Conservation (phyloP, 2,888 invertebrate genomes). For the Schizotus pectinicornis region DNA sequence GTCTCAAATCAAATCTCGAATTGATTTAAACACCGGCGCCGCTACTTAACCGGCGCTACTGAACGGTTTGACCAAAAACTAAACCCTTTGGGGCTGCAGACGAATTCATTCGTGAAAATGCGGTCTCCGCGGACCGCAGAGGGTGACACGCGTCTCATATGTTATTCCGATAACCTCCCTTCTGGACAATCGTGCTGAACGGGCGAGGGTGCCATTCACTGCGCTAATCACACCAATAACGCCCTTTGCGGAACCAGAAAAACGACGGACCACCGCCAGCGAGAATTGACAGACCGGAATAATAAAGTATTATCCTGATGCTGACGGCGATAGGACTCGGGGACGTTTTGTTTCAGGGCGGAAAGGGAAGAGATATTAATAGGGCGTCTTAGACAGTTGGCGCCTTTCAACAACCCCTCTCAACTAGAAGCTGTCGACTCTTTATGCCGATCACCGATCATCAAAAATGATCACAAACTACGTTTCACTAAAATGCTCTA, state of each 20-base stretch:
- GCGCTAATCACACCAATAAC: constrained; percentile 45
- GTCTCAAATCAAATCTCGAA: neutral
- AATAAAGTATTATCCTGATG: constrained; percentile 7
- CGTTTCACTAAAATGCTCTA: too few relatives aligned
- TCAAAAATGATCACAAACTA: too few relatives aligned
- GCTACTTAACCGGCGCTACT: neutral
- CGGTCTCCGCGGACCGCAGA: constrained; percentile 44
- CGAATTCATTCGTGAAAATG: constrained; percentile 44
- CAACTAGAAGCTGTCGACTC: too few relatives aligned
- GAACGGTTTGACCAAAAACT: too few relatives aligned
- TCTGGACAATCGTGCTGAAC: constrained; percentile 38
- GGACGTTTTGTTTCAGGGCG: too few relatives aligned
- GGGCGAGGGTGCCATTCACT: constrained; percentile 39
- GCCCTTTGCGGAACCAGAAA: constrained; percentile 27
- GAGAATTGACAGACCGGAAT: constrained; percentile 14
- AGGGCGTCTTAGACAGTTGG: too few relatives aligned
- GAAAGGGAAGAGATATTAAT: too few relatives aligned
- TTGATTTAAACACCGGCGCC: neutral
- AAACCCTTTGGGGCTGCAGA: neutral
- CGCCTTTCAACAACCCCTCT: too few relatives aligned
- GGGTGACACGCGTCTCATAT: constrained; percentile 45
- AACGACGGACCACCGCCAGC: constrained; percentile 23
- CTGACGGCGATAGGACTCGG: too few relatives aligned
- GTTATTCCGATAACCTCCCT: constrained; percentile 41
- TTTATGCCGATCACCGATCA: too few relatives aligned